phyloP scores from a whole-genome alignment of 2,113 vertebrate genomes.

The Trematocara marginatum region DNA sequence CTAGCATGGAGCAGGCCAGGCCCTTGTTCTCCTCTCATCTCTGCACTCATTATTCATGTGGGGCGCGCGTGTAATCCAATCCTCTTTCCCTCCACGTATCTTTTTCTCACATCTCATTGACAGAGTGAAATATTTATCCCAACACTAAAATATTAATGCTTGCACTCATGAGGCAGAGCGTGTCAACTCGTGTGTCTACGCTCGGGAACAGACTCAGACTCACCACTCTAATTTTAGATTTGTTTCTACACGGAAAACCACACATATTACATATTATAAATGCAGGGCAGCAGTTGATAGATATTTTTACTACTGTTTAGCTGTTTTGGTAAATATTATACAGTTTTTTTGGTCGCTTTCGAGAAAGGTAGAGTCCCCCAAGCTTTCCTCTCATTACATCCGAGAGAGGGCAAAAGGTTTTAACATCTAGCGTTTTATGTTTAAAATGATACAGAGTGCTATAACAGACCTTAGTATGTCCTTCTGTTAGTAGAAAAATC shows the following conservation, averaged over 20 bases:
- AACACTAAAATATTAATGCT: slow-evolving; percentile 64
- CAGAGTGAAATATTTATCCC: slow-evolving; percentile 68
- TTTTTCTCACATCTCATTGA: slow-evolving; percentile 51
- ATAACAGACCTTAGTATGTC: background rate
- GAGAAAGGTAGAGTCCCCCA: background rate
- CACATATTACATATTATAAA: background rate
- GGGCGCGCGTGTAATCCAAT: slow-evolving; percentile 33
- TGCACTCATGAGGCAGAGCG: background rate
- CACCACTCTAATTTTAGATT: background rate
- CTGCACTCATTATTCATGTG: slow-evolving; percentile 52
- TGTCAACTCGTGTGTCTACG: background rate
- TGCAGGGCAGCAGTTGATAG: background rate
- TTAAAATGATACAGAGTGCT: background rate
- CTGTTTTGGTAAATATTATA: background rate
- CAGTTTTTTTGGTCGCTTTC: rapidly evolving
- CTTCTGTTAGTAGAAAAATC: background rate
- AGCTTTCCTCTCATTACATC: background rate
- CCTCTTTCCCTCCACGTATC: slow-evolving; percentile 33
- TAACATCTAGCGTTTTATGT: background rate
- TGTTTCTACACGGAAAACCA: background rate
- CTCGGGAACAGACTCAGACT: background rate
- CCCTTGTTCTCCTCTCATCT: slow-evolving; percentile 49
- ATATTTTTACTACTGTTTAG: background rate
- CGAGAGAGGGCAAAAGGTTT: background rate
- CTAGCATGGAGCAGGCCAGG: background rate